phyloP scores from a whole-genome alignment of 2,888 invertebrate genomes.

The Acanthococcus lagerstroemiae region DNA sequence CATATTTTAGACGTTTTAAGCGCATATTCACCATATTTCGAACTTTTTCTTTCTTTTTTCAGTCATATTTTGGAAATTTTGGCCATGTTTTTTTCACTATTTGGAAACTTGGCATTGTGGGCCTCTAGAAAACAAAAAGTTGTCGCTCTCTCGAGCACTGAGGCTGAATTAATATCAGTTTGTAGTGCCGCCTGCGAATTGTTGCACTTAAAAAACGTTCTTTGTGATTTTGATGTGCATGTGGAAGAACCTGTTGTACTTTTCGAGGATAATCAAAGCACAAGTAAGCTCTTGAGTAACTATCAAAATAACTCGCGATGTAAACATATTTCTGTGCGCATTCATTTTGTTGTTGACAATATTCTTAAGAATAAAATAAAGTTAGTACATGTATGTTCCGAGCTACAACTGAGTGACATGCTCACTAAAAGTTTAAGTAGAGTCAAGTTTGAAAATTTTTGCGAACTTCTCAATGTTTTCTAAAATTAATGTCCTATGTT shows the following conservation, averaged over 20 bases:
- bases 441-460: not conserved
- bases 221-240: not conserved
- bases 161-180: not conserved
- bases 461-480: not conserved
- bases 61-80: too few species aligned
- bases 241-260: not conserved
- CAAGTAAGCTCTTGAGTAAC: not conserved
- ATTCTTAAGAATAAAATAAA: not conserved
- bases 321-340: not conserved
- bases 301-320: not conserved
- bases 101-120: too few species aligned
- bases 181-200: not conserved
- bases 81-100: too few species aligned
- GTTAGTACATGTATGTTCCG: not conserved
- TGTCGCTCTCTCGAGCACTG: too few species aligned
- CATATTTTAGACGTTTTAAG: too few species aligned
- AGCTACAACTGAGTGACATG: not conserved
- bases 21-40: too few species aligned
- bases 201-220: not conserved
- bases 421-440: not conserved
- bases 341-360: not conserved
- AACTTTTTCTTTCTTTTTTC: too few species aligned
- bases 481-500: too few species aligned
- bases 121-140: not conserved
- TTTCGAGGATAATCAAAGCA: not conserved